phyloP scores from a whole-genome alignment of 2,113 vertebrate species.

The Pollachius pollachius region DNA sequence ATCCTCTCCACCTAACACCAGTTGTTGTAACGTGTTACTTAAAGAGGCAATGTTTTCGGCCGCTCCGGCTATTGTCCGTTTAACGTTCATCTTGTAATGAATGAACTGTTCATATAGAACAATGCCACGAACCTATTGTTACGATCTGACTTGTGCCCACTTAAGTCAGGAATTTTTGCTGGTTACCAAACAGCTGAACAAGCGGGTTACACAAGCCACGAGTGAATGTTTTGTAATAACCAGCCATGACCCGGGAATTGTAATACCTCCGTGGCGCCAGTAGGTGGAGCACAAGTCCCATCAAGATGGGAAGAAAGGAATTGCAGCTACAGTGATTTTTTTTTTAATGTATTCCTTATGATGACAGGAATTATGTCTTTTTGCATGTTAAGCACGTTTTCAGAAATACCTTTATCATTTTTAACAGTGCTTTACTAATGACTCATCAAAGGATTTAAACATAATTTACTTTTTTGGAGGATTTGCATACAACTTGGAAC shows the following conservation, averaged over 20 bases:
- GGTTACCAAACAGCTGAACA: constrained; percentile 36
- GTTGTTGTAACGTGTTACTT: constrained; percentile 46
- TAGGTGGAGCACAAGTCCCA: constrained; percentile 42
- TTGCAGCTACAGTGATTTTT: background rate
- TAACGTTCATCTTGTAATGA: too few relatives aligned
- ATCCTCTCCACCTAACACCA: constrained; percentile 61
- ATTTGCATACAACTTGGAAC: too few relatives aligned
- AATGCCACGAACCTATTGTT: too few relatives aligned
- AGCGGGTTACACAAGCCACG: constrained; percentile 53
- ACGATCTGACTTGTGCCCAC: too few relatives aligned
- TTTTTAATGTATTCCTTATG: background rate
- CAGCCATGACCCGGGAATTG: background rate
- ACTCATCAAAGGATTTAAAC: too few relatives aligned
- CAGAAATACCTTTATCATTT: too few relatives aligned
- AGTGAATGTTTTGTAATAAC: constrained; percentile 62
- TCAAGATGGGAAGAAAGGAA: background rate
- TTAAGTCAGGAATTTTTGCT: background rate
- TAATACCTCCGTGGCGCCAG: constrained; percentile 28
- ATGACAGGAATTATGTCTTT: background rate
- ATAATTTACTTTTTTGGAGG: too few relatives aligned
- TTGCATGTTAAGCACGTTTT: too few relatives aligned
- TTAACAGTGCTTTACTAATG: too few relatives aligned
- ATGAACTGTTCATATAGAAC: too few relatives aligned
- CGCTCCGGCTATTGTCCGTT: background rate
- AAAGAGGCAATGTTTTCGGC: constrained; percentile 20